Evolutionary conservation across 2,888 invertebrate genomes (phyloP).

Genomic region (Spatulosminthurus flaviceps): DNA sequence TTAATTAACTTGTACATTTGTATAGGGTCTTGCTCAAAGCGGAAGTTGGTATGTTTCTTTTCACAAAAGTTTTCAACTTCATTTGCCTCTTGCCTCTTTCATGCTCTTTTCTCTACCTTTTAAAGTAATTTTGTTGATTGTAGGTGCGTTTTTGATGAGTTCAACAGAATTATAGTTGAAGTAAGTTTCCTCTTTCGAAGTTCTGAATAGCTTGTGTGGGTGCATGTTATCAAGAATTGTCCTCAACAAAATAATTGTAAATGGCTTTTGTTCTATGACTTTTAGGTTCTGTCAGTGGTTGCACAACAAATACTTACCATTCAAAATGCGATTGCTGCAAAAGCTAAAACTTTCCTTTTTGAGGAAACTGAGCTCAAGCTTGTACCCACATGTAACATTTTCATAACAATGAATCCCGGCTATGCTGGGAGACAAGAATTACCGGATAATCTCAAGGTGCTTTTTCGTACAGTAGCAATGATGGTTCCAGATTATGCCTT

Average conservation of each 20-base stretch:
- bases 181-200: no score
- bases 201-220: no score
- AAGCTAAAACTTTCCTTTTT: conserved; percentile 83
- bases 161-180: conserved; percentile 81
- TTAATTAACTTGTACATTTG: neutral
- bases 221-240: no score
- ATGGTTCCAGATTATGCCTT: conserved; percentile 97
- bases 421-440: conserved; percentile 91
- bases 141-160: conserved; percentile 68
- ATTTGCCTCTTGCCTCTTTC: neutral
- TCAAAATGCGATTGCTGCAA: conserved; percentile 83
- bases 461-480: conserved; percentile 96
- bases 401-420: conserved; percentile 95
- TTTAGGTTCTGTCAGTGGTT: conserved; percentile 88
- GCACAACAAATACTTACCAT: conserved; percentile 94
- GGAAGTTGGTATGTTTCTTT: conserved; percentile 80
- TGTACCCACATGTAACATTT: conserved; percentile 87
- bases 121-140: no score
- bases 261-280: conserved; percentile 66
- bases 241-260: no score
- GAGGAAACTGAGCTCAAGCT: conserved; percentile 90
- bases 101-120: no score
- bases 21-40: conserved; percentile 83
- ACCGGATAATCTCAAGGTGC: conserved; percentile 92
- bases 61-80: neutral